Evolutionary conservation across 2,113 vertebrate genomes (phyloP), one percentile per base, ranked within the genome.

Genomic region (Chaetops frenatus): DNA sequence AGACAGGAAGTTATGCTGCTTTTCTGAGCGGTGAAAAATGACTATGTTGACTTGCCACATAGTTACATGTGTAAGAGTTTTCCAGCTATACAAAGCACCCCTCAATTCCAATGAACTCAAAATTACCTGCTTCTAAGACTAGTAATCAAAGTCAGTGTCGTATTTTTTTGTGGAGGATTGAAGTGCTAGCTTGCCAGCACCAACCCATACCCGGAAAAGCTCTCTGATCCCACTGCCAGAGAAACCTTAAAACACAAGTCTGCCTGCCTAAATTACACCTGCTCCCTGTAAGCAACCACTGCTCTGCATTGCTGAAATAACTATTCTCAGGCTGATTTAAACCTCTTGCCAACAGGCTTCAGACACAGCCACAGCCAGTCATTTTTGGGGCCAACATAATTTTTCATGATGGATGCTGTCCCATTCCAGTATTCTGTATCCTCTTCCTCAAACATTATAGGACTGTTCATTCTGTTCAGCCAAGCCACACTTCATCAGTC

Each of bases 1-100:
- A 94, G 92, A 15, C 88, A 90, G 96, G 95, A 96, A 97, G 92
- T 80, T 56, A n/a, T 18, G 76, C 54, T 84, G 67, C 76, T 96
- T 90, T 94, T 96, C 23, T 90, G 58, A 90, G 95, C 31, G 6
- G 33, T 36, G 79, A 88, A 70, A 92, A 93, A 94, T 47, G 15
- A 92, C 76, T 17, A 0, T 7, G 67, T 66, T 77, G 88, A 79
- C 70, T 88, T 80, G 92, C 88, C 82, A 76, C 88, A 64, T 11
- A 48, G 92, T 77, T 60, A 87, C 50, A 15, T 6, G 29, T 5
- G 3, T 6, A 87, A 28, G 64, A 81, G 57, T 27, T 50, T 90
- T 62, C 19, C 7, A 76, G 54, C 89, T 62, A 72, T 54, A 61
- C 66, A 80, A 80, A 64, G 76, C 22, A 74, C 12, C 67, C 90